phyloP scores from a whole-genome alignment of 2,113 vertebrate species.

The Lepidothrix coronata region DNA sequence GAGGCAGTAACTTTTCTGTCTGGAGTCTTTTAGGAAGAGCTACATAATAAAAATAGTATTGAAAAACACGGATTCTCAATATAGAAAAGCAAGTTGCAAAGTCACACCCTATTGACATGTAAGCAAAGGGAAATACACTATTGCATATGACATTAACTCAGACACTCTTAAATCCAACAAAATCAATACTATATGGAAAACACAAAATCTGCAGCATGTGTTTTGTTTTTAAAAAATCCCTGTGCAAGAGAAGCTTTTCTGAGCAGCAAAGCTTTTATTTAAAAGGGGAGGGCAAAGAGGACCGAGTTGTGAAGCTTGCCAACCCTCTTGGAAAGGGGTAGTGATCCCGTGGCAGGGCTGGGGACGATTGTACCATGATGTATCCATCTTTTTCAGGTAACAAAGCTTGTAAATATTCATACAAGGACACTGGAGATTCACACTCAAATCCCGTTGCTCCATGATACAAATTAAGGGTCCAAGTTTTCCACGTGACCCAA shows the following conservation, averaged over 20 bases:
- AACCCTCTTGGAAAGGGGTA: not conserved
- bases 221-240: not conserved
- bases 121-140: not conserved
- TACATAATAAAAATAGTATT: not conserved
- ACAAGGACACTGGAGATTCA: not conserved
- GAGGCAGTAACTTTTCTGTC: not conserved
- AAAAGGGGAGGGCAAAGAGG: not conserved
- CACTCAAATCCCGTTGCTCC: constrained; percentile 57
- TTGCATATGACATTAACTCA: not conserved
- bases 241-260: not conserved
- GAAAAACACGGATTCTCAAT: not conserved
- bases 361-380: not conserved
- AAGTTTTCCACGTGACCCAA: constrained; percentile 41
- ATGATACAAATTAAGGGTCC: constrained; percentile 39
- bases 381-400: not conserved
- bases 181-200: not conserved
- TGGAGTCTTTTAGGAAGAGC: not conserved
- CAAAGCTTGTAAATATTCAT: constrained; percentile 7
- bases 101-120: not conserved
- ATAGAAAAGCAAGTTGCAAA: not conserved
- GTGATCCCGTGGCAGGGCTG: not conserved
- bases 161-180: not conserved
- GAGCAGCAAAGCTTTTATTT: not conserved
- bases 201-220: not conserved
- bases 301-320: not conserved